A percentile compares a stretch with the other conserved stretches of the same genome.
Evolutionary conservation across 2,797 vertebrate genomes (phyloP).

Genomic region (Eulemur albifrons): DNA sequence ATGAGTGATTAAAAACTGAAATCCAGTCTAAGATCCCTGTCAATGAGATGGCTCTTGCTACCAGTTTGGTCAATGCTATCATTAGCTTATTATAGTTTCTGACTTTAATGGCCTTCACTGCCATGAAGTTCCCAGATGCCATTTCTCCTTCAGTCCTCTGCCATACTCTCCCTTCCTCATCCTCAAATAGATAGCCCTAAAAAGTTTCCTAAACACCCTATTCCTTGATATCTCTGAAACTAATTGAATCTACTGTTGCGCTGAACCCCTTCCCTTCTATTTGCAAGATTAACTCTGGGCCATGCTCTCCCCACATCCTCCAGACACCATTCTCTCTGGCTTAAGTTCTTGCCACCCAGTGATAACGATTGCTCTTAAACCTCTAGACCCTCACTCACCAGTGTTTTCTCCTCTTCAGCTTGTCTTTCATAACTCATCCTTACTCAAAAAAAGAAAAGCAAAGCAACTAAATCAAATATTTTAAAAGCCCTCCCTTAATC

Average conservation of each 20-base stretch:
- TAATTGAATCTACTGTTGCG: not conserved
- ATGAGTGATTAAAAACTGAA: not conserved
- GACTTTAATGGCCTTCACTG: not conserved
- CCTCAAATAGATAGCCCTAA: not conserved
- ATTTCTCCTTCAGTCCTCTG: not conserved
- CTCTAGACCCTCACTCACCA: not conserved
- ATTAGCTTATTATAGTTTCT: not conserved
- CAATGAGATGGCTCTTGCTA: not conserved
- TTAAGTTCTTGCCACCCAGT: not conserved
- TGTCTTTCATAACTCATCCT: not conserved
- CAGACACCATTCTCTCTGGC: not conserved
- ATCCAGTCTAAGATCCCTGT: not conserved
- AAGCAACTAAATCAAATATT: not conserved
- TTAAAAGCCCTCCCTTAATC: not conserved
- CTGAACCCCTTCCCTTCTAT: not conserved
- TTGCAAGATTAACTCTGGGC: not conserved
- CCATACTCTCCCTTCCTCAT: not conserved
- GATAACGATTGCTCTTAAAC: not conserved
- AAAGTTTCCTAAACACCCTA: not conserved
- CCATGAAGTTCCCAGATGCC: not conserved
- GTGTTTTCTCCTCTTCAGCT: not conserved
- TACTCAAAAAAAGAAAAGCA: not conserved
- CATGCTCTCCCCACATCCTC: fast-evolving
- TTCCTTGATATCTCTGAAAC: not conserved
- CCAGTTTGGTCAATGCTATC: not conserved